A percentile compares a stretch with the other conserved stretches of the same genome.
Conservation (phyloP, 1,140 invertebrate species). For the Brachionus manjavacas region DNA sequence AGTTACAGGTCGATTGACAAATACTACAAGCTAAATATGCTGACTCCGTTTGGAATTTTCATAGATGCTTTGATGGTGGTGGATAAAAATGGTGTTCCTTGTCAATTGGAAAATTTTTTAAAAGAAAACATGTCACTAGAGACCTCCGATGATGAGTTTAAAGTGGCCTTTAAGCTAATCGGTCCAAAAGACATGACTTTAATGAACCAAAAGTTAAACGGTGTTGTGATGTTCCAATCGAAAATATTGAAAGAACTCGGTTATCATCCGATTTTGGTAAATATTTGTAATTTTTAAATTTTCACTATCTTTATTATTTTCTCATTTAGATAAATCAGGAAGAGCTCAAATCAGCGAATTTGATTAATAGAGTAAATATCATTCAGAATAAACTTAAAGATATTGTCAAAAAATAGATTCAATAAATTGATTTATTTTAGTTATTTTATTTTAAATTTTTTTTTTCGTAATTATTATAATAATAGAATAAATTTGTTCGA, state of each 20-base stretch:
- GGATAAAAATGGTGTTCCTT: slow-evolving; percentile 16
- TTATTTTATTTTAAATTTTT: slow-evolving; percentile 8
- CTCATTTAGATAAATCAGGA: slow-evolving; percentile 1
- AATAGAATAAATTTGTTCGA: no score
- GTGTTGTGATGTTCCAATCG: background rate
- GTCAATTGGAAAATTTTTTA: slow-evolving; percentile 17
- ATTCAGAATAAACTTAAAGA: slow-evolving; percentile 38
- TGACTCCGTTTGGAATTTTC: slow-evolving; percentile 32
- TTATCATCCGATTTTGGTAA: background rate
- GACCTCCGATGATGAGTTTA: slow-evolving; percentile 9
- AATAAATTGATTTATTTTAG: background rate
- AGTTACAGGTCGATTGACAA: slow-evolving; percentile 33
- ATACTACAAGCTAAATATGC: slow-evolving; percentile 26
- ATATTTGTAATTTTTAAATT: background rate
- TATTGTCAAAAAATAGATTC: slow-evolving; percentile 12
- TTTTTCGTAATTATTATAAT: background rate
- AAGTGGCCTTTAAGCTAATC: slow-evolving; percentile 6
- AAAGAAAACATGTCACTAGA: background rate
- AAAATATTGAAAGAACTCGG: slow-evolving; percentile 35
- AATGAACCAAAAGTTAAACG: slow-evolving; percentile 8
- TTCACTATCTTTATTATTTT: background rate
- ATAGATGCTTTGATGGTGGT: slow-evolving; percentile 35
- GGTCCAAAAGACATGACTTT: background rate
- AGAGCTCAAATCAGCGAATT: slow-evolving; percentile 6
- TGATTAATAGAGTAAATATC: slow-evolving; percentile 18